Evolutionary conservation across 2,113 vertebrate genomes (phyloP), one percentile per base, ranked within the genome.

Genomic region (Phoenicopterus ruber): DNA sequence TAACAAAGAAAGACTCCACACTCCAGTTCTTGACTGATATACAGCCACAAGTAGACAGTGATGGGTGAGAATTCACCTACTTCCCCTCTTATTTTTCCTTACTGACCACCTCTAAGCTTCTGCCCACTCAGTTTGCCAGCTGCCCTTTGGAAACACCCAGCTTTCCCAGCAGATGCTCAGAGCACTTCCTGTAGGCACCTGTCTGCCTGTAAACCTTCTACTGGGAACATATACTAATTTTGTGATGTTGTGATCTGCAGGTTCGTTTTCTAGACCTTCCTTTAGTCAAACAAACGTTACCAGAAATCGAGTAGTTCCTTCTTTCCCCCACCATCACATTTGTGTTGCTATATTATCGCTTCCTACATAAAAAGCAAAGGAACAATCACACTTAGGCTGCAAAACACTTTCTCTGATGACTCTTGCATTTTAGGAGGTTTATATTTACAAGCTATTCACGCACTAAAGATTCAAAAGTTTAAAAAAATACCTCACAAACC

Each of bases 1-100:
- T 66, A 73, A 57, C 31, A 28, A 42, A 70, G 29, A n/a, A n/a
- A 28, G 40, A 54, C n/a, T 82, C 34, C 61, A 61, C 2, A 3
- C 15, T 69, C 26, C 62, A 34, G 10, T 21, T 87, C 58, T 32
- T 36, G 17, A 82, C 63, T 34, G 59, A 81, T 20, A 70, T 1
- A 32, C 10, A 86, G 54, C 29, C 3, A 0, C 0, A 0, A 78
- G 28, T 8, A 62, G 14, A 58, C 11, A 40, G 25, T 3, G 44
- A 78, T 13, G 5, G 10, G 17, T 24, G 10, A 78, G 26, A 77
- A 25, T 22, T 58, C 59, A 70, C 28, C n/a, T 69, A 18, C 20
- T 58, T 40, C 11, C 44, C 20, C n/a, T 67, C 36, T 80, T n/a
- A 42, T 10, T 28, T 16, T 32, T 88, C 70, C 62, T 71, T 71